phyloP scores from a whole-genome alignment of 2,113 vertebrate species.

The Catagonus wagneri region DNA sequence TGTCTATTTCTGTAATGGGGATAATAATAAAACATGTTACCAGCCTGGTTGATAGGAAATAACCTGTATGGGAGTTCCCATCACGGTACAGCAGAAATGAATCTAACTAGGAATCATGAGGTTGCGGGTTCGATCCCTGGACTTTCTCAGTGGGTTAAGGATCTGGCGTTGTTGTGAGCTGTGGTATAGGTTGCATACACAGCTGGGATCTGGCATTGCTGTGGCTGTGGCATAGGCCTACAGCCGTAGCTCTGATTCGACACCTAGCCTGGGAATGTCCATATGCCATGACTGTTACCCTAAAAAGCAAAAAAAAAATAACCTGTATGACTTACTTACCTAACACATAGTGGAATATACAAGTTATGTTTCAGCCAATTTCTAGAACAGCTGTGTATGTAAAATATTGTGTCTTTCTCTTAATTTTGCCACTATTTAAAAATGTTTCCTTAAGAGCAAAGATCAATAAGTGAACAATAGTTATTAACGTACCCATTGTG shows the following conservation, averaged over 20 bases:
- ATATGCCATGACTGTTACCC: no score
- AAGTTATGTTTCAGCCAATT: background rate
- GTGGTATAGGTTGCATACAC: no score
- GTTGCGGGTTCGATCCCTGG: no score
- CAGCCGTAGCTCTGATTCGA: no score
- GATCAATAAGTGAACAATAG: background rate
- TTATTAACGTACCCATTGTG: background rate
- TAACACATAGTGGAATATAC: background rate
- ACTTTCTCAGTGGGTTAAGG: no score
- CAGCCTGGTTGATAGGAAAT: background rate
- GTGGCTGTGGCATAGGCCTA: no score
- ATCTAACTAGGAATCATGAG: no score
- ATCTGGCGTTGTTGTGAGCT: no score
- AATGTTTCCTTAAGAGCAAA: background rate
- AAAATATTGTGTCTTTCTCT: background rate
- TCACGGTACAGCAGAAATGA: no score
- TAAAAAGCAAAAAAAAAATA: no score
- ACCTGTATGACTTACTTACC: background rate
- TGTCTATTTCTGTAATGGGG: background rate
- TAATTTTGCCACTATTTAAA: background rate
- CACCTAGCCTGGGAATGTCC: no score
- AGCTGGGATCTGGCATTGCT: no score
- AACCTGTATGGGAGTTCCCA: background rate
- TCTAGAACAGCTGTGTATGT: background rate
- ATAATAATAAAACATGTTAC: background rate